Evolutionary conservation across 2,113 vertebrate genomes (phyloP).

Genomic region (Apteryx mantelli): DNA sequence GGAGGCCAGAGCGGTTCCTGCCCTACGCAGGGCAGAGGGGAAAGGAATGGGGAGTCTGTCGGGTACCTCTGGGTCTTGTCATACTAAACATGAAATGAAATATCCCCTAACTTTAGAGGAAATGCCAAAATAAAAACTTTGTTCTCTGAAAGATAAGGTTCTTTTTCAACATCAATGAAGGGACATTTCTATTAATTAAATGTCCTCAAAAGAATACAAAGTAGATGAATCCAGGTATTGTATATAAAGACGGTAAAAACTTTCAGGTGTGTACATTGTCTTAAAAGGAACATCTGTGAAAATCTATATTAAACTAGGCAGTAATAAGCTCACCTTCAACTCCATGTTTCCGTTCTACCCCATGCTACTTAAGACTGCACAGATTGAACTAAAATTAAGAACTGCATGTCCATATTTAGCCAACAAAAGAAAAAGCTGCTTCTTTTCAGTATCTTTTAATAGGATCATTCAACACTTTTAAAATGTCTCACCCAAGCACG

Average conservation of each 20-base stretch:
- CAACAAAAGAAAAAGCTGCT: not conserved
- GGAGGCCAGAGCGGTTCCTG: not conserved
- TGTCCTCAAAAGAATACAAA: not conserved
- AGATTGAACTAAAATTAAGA: not conserved
- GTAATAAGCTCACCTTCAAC: not conserved
- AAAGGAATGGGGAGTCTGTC: accelerated
- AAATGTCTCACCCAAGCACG: not conserved
- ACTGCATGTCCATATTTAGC: not conserved
- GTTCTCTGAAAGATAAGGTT: not conserved
- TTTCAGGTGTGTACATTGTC: not conserved
- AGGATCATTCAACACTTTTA: not conserved
- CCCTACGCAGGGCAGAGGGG: accelerated
- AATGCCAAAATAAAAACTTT: not conserved
- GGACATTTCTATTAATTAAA: not conserved
- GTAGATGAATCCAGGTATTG: not conserved
- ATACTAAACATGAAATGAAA: not conserved
- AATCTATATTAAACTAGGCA: not conserved
- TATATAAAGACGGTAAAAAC: not conserved
- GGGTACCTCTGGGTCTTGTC: accelerated
- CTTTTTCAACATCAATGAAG: not conserved
- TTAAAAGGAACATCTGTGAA: not conserved
- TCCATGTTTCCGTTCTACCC: not conserved
- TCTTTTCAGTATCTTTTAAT: not conserved
- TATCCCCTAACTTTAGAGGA: not conserved
- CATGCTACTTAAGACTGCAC: not conserved